Evolutionary conservation across 2,797 vertebrate species (phyloP), one percentile per base, ranked within the genome.

Genomic region (Urosaurus nigricauda): DNA sequence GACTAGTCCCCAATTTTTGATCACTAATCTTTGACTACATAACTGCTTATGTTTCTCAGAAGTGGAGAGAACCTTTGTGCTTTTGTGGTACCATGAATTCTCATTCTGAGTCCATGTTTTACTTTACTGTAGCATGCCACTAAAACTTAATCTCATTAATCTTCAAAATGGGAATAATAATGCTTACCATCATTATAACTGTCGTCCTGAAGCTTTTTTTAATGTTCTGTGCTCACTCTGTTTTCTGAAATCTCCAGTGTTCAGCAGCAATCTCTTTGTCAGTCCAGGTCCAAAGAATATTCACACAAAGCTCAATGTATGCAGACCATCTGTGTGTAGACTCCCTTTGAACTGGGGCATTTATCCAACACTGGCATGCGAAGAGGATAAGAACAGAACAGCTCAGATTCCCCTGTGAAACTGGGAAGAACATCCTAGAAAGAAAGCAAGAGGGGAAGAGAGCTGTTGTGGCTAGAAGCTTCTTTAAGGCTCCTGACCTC

Each of bases 11-110:
- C 24, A 51, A 35, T 82, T 87, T 63, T 26, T 60, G 32, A 82
- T 82, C 56, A 74, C 35, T 63, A 3, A 4, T 74, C 16, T 13
- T 87, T 74, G 51, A n/a, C 35, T 75, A 40, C 4, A 24, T 74
- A 47, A 16, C 32, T 74, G 70, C 68, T 37, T 26, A 51, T 29
- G 60, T 13, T 79, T 51, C 5, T 51, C 14, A 78, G 65, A 19
- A 68, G 32, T 53, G 2, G 2, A n/a, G 4, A 5, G 2, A 16
- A 87, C 12, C 7, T 16, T 74, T 87, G 7, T 87, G 32, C n/a
- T 73, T 87, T 87, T 87, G 47, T 70, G 60, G 4, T 51, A 32
- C 71, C 32, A 40, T 83, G 71, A n/a, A n/a, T 73, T 37, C 60
- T 79, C 26, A 32, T 43, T 24, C 14, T 9, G 13, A 11, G 19